These are phyloP conservation scores for Nudaria mundana DNA, from an alignment of 2,888 invertebrate genomes.

Conservation along the genomic window DNA sequence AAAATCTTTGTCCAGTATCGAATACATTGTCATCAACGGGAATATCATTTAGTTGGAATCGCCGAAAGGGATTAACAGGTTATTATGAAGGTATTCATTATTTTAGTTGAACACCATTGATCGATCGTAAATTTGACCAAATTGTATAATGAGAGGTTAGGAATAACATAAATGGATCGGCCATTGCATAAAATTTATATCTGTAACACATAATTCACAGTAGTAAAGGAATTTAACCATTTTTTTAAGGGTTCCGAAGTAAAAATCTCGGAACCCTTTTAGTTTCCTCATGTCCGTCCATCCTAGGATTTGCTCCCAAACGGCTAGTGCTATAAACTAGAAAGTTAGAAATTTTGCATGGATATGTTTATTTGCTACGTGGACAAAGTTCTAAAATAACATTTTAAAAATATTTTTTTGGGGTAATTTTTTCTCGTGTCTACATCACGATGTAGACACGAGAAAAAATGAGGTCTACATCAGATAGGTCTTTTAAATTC, in stretches of 20 bases:
- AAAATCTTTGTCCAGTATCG: slow-evolving; percentile 13
- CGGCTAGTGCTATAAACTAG: no score
- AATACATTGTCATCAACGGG: slow-evolving; percentile 15
- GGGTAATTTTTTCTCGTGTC: no score
- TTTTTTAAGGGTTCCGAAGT: no score
- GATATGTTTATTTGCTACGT: no score
- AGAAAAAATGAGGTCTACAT: no score
- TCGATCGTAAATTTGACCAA: slow-evolving; percentile 44
- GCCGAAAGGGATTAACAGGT: slow-evolving; percentile 45
- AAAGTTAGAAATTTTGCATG: no score
- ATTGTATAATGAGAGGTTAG: slow-evolving; percentile 48
- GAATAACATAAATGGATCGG: slow-evolving; percentile 15
- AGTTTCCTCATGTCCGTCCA: no score
- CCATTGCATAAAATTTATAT: slow-evolving; percentile 30
- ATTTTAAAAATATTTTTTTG: neutral
- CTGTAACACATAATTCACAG: neutral
- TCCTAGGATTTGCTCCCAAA: no score
- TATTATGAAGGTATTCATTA: slow-evolving; percentile 40
- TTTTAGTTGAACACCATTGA: slow-evolving; percentile 45
- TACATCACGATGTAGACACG: no score
- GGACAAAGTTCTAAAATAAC: neutral
- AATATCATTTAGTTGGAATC: slow-evolving; percentile 13
- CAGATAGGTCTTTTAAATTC: no score
- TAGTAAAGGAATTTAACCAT: neutral
- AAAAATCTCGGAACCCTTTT: no score